A percentile compares a stretch with the other conserved stretches of the same genome.
These are phyloP conservation scores for Thecocarcelia acutangulata DNA, from an alignment of 2,888 invertebrate genomes.

Conservation along the genomic window DNA sequence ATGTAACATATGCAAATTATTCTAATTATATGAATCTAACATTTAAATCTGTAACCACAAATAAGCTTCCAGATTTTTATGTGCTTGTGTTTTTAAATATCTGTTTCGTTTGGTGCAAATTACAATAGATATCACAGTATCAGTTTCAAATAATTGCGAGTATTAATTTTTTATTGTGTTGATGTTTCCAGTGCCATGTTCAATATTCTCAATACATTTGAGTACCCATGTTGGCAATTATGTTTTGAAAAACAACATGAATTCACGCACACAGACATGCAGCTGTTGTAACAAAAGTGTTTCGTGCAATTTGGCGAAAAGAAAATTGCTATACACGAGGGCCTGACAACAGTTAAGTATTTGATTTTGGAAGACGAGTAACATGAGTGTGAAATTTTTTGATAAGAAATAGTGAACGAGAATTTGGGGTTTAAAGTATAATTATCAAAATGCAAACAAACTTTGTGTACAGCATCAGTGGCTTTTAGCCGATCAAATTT, in stretches of 20 bases:
- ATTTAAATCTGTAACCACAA: no score
- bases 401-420: no score
- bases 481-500: no score
- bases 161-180: background rate
- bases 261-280: background rate
- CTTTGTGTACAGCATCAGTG: no score
- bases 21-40: no score
- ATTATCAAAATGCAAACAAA: no score
- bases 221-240: slow-evolving; percentile 59
- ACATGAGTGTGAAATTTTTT: no score
- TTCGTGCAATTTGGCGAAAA: background rate
- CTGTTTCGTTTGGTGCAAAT: background rate
- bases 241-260: slow-evolving; percentile 29
- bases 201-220: slow-evolving; percentile 36
- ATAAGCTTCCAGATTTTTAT: no score
- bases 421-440: no score
- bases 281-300: background rate
- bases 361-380: no score
- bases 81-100: background rate
- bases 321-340: slow-evolving; percentile 10
- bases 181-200: slow-evolving; percentile 23
- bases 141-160: slow-evolving; percentile 11
- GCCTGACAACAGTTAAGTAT: no score
- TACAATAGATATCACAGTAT: background rate
- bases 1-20: no score